Evolutionary conservation across 2,113 vertebrate species (phyloP).

Genomic region (Pituophis catenifer): DNA sequence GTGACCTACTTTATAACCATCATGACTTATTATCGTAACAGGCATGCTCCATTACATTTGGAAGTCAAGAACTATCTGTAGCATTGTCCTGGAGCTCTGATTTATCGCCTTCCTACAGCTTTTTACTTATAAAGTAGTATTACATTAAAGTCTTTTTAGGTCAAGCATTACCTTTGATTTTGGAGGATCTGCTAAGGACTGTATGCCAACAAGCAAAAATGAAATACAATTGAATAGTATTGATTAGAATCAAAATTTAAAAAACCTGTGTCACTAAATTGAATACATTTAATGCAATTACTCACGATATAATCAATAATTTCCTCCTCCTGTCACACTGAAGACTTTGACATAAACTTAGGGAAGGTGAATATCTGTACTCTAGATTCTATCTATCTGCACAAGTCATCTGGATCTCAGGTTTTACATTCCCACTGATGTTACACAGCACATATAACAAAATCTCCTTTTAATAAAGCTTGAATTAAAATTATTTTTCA

Average conservation of each 20-base stretch:
- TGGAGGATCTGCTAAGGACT: not conserved
- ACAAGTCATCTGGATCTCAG: not conserved
- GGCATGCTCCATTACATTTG: too few relatives aligned
- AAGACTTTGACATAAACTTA: not conserved
- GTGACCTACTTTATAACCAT: too few relatives aligned
- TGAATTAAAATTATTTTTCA: not conserved
- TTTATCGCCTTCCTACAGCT: not conserved
- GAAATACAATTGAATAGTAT: not conserved
- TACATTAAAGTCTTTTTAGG: not conserved
- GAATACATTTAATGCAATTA: not conserved
- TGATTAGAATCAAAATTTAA: not conserved
- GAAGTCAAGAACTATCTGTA: not conserved
- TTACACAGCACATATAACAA: not conserved
- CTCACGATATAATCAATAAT: not conserved
- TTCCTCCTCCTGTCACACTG: not conserved
- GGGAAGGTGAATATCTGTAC: not conserved
- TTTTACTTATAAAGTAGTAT: not conserved
- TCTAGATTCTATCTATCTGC: not conserved
- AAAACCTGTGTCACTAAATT: not conserved
- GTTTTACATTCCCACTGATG: not conserved
- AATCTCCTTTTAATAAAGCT: not conserved
- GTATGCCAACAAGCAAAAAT: not conserved
- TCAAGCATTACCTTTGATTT: not conserved
- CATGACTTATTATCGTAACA: too few relatives aligned
- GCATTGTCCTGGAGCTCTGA: not conserved